These are phyloP conservation scores for Oryzias woworae DNA, from an alignment of 2,113 vertebrate genomes.

Conservation along the genomic window DNA sequence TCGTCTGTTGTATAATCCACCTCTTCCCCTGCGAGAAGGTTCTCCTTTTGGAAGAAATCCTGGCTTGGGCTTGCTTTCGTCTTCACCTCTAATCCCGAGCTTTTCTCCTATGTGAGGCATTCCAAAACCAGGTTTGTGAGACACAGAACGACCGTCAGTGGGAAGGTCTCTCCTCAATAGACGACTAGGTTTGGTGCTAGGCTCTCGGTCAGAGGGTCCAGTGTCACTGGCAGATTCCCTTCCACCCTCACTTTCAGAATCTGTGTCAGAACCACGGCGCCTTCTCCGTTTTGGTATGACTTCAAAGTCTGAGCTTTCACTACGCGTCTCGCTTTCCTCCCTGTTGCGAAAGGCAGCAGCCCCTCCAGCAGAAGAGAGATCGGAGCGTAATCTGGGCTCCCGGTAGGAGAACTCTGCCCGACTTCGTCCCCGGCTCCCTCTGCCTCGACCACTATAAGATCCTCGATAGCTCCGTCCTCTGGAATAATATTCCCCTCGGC, in stretches of 20 bases:
- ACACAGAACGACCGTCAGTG: slow-evolving; percentile 56
- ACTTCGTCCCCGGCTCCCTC: slow-evolving; percentile 88
- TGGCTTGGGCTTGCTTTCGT: slow-evolving; percentile 88
- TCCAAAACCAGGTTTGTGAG: slow-evolving; percentile 67
- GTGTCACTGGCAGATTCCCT: slow-evolving; percentile 95
- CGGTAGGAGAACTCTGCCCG: slow-evolving; percentile 89
- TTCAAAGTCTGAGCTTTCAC: slow-evolving; percentile 97
- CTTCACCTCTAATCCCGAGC: slow-evolving; percentile 65
- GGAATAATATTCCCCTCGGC: slow-evolving; percentile 95
- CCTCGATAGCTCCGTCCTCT: slow-evolving; percentile 94
- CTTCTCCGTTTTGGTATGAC: slow-evolving; percentile 92
- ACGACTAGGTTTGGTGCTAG: slow-evolving; percentile 85
- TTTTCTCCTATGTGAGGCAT: slow-evolving; percentile 67
- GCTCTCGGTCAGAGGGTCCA: slow-evolving; percentile 90
- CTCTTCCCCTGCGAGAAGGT: slow-evolving; percentile 89
- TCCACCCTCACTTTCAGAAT: slow-evolving; percentile 94
- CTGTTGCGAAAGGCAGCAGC: slow-evolving; percentile 80
- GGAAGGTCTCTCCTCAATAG: slow-evolving; percentile 72
- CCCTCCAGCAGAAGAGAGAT: slow-evolving; percentile 73
- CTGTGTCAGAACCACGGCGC: slow-evolving; percentile 91
- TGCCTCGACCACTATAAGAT: slow-evolving; percentile 87
- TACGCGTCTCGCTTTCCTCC: slow-evolving; percentile 96
- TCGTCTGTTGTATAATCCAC: slow-evolving; percentile 86
- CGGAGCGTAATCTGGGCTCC: slow-evolving; percentile 85
- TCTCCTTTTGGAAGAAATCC: slow-evolving; percentile 97